A percentile compares a stretch with the other conserved stretches of the same genome.
phyloP scores from a whole-genome alignment of 2,888 invertebrate genomes.

The Stegophylla sp. region DNA sequence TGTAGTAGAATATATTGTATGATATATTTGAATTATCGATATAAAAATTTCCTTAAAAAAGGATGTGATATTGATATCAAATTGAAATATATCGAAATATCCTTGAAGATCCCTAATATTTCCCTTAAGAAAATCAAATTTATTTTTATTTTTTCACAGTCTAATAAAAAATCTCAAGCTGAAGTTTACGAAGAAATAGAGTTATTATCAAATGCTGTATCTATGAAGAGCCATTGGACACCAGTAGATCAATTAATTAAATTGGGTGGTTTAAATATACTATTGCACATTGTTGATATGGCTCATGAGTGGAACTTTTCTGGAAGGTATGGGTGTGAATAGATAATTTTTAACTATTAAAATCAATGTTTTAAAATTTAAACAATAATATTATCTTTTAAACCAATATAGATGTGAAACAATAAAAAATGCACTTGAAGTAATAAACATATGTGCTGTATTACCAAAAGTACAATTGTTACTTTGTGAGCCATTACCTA shows the following conservation, averaged over 20 bases:
- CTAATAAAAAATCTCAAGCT: conserved; percentile 73
- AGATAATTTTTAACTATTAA: conserved; percentile 38
- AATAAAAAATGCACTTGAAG: conserved; percentile 82
- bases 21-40: too few relatives aligned
- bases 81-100: too few relatives aligned
- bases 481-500: conserved; percentile 70
- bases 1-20: too few relatives aligned
- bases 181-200: conserved; percentile 87
- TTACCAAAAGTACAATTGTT: conserved; percentile 80
- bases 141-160: conserved; percentile 63
- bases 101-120: too few relatives aligned
- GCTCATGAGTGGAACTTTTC: conserved; percentile 92
- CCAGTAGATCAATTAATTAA: conserved; percentile 87
- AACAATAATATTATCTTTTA: too few relatives aligned
- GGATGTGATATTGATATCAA: too few relatives aligned
- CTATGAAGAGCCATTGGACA: conserved; percentile 76
- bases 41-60: too few relatives aligned
- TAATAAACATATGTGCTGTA: conserved; percentile 87
- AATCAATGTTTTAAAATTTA: conserved; percentile 58
- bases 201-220: conserved; percentile 77
- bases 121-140: too few relatives aligned
- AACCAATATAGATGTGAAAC: conserved; percentile 76
- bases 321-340: conserved; percentile 73
- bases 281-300: conserved; percentile 85
- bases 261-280: conserved; percentile 80